A percentile compares a stretch with the other conserved stretches of the same genome.
These are phyloP conservation scores for Tinea pellionella DNA, from an alignment of 2,888 invertebrate genomes.

Conservation along the genomic window DNA sequence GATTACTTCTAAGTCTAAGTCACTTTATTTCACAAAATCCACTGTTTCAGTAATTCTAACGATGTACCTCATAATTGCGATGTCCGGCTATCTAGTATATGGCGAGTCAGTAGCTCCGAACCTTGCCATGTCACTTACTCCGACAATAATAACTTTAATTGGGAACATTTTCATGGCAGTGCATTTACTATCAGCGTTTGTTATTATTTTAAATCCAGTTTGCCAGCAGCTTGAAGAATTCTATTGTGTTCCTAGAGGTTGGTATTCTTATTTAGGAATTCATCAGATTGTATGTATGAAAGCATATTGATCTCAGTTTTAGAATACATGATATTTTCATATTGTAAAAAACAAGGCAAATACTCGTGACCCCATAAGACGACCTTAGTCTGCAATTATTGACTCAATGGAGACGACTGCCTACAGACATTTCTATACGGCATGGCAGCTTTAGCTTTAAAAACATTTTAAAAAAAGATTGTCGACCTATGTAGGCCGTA, in stretches of 20 bases:
- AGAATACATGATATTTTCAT: too few species aligned
- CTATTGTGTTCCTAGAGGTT: conserved; percentile 71
- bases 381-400: too few species aligned
- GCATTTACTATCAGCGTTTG: conserved; percentile 75
- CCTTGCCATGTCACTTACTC: conserved; percentile 64
- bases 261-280: conserved; percentile 25
- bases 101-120: conserved; percentile 72
- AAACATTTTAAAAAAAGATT: too few species aligned
- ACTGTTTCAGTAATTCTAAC: conserved; percentile 55
- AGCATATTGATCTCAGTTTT: too few species aligned
- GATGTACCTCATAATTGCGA: conserved; percentile 71
- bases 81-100: conserved; percentile 73
- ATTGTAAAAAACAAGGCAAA: too few species aligned
- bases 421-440: too few species aligned
- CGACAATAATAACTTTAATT: conserved; percentile 63
- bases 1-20: too few species aligned
- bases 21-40: too few species aligned
- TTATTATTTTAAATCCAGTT: conserved; percentile 78
- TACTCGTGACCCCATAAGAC: too few species aligned
- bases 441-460: too few species aligned
- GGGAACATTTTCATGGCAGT: conserved; percentile 73
- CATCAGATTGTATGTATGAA: neutral
- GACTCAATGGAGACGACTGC: too few species aligned
- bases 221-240: conserved; percentile 77
- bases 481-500: too few species aligned